A percentile compares a stretch with the other conserved stretches of the same genome.
Evolutionary conservation across 1,140 invertebrate genomes (phyloP).

Genomic region (Panulirus ornatus): DNA sequence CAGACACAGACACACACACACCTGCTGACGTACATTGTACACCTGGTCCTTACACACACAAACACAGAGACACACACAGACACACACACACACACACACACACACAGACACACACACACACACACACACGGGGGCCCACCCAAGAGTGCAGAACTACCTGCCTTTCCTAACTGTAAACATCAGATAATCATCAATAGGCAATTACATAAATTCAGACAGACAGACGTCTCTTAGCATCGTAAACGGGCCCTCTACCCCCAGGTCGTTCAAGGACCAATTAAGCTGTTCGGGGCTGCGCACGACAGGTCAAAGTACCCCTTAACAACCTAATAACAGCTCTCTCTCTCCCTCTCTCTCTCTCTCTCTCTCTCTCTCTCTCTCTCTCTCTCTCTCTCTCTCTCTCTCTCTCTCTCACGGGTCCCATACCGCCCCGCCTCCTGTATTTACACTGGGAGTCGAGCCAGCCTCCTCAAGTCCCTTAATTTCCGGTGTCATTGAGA

Average conservation of each 20-base stretch:
- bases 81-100: background rate
- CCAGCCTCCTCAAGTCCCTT: background rate
- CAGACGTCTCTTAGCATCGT: no score
- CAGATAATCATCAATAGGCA: no score
- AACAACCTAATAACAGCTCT: no score
- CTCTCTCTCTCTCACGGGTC: background rate
- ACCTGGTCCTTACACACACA: background rate
- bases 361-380: slow-evolving; percentile 1
- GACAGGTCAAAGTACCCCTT: no score
- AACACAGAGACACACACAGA: background rate
- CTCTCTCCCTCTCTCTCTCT: slow-evolving; percentile 1
- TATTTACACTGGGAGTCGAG: background rate
- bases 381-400: background rate
- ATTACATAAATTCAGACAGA: no score
- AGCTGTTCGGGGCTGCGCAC: no score
- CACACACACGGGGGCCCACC: background rate
- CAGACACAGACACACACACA: background rate
- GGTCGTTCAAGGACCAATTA: no score
- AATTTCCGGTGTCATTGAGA: background rate
- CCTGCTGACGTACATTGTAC: background rate
- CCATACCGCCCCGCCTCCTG: background rate
- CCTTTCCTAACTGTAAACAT: no score
- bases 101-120: slow-evolving; percentile 18
- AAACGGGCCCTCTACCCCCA: no score
- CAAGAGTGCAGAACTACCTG: no score